phyloP scores from a whole-genome alignment of 2,113 vertebrate genomes.

The Psephotus haematonotus region DNA sequence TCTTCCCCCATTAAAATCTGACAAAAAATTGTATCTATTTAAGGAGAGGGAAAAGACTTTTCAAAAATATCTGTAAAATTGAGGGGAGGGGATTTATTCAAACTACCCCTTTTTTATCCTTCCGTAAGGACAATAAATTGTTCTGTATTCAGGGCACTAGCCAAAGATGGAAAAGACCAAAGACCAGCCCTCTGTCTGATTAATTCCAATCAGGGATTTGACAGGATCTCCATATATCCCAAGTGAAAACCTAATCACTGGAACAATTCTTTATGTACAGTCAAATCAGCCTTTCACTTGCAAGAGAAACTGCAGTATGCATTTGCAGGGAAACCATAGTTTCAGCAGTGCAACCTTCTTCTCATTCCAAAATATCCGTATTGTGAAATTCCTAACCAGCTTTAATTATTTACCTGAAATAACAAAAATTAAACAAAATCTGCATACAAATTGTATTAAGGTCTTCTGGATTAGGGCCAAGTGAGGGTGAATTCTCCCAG shows the following conservation, averaged over 20 bases:
- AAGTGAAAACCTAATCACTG: not conserved
- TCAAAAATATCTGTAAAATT: not conserved
- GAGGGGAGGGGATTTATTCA: rapidly evolving
- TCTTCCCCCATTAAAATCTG: not conserved
- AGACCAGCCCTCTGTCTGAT: not conserved
- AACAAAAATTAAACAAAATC: not conserved
- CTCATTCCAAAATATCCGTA: not conserved
- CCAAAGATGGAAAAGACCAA: not conserved
- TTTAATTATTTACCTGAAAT: not conserved
- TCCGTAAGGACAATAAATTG: not conserved
- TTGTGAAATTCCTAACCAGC: not conserved
- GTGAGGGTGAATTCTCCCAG: not conserved
- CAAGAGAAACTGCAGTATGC: not conserved
- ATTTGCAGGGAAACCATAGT: not conserved
- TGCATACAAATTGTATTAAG: not conserved
- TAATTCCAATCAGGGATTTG: not conserved
- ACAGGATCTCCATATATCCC: not conserved
- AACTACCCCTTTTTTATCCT: not conserved
- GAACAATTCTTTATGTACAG: not conserved
- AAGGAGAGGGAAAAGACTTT: not conserved
- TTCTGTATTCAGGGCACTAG: not conserved
- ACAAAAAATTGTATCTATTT: not conserved
- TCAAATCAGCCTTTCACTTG: not conserved
- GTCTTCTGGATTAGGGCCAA: not conserved
- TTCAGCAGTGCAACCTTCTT: not conserved